These are phyloP conservation scores for Ochlodes sylvanus DNA, from an alignment of 2,888 invertebrate genomes.

Conservation along the genomic window DNA sequence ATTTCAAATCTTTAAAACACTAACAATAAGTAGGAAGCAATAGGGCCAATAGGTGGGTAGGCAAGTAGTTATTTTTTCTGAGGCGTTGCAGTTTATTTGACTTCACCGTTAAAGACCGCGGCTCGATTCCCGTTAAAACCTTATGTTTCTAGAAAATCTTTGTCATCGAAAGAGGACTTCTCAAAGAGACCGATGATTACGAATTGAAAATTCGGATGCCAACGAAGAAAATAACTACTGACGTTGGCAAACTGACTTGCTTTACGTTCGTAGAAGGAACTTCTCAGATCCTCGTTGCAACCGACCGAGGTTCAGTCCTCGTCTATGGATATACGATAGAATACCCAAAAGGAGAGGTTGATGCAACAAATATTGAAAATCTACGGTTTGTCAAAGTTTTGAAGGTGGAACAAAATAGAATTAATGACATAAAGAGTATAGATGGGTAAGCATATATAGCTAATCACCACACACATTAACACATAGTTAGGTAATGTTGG, in stretches of 20 bases:
- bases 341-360: slow-evolving; percentile 53
- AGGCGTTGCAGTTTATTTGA: too few relatives aligned
- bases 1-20: too few relatives aligned
- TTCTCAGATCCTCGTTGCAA: slow-evolving; percentile 79
- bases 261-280: slow-evolving; percentile 80
- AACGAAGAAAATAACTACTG: slow-evolving; percentile 53
- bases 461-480: too few relatives aligned
- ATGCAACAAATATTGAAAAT: slow-evolving; percentile 61
- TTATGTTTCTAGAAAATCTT: slow-evolving; percentile 69
- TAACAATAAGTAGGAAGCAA: too few relatives aligned
- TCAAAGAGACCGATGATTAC: slow-evolving; percentile 65
- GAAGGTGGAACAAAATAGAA: slow-evolving; percentile 67
- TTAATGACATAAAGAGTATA: slow-evolving; percentile 77
- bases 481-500: too few relatives aligned
- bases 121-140: neutral
- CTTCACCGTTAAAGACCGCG: too few relatives aligned
- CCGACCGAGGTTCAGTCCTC: slow-evolving; percentile 76
- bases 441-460: slow-evolving; percentile 72
- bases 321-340: slow-evolving; percentile 81
- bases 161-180: slow-evolving; percentile 62
- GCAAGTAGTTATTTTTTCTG: too few relatives aligned
- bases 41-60: too few relatives aligned
- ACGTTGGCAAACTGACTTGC: slow-evolving; percentile 75
- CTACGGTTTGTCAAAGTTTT: slow-evolving; percentile 78
- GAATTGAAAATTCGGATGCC: slow-evolving; percentile 62